Evolutionary conservation across 92 coral and sea anemone species (phyloP), one percentile per base, ranked within the genome.

Genomic region (Umimayanthus chanpuru): DNA sequence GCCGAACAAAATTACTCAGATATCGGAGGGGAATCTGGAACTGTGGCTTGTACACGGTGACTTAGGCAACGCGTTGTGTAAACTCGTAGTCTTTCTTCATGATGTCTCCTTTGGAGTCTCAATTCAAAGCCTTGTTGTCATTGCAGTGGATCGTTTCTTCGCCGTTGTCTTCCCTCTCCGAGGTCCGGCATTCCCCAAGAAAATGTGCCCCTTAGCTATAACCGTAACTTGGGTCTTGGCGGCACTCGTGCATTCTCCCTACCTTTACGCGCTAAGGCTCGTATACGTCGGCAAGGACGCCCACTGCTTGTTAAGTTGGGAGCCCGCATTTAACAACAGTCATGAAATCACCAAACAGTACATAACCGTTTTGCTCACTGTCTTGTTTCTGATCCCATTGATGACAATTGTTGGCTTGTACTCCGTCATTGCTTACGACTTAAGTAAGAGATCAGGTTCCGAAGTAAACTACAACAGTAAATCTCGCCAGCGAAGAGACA

Each of bases 351-450:
- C 15, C 56, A 70, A 68, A 6, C 26, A 47, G 26, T 83, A 83
- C 25, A 0, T 47, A 4, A 83, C 77, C 12, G 15, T 83, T 43
- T 70, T 71, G 25, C 67, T 70, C 6, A 83, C 41, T 10, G 65
- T 53, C 41, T 25, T 83, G 41, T 43, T 47, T 47, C 66, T 50
- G 41, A 30, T 71, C 2, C 87, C 87, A 28, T 53, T 68, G 61
- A 53, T 50, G 0, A 36, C 68, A 0, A 70, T 83, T 29, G 25
- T 49, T 10, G 73, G 50, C 16, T 50, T 83, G 29, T 83, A 83
- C 23, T 83, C 87, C 5, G 77, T 83, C 41, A 70, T 83, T 53
- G 87, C 87, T n/a, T 83, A 71, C 87, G 87, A 83, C 55, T 67
- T 83, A 28, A 49, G n/a, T 21, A 83, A 83, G 44, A 26, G 77